Evolutionary conservation across 2,888 invertebrate species (phyloP), one percentile per base, ranked within the genome.

Genomic region (Drosophila colorata): DNA sequence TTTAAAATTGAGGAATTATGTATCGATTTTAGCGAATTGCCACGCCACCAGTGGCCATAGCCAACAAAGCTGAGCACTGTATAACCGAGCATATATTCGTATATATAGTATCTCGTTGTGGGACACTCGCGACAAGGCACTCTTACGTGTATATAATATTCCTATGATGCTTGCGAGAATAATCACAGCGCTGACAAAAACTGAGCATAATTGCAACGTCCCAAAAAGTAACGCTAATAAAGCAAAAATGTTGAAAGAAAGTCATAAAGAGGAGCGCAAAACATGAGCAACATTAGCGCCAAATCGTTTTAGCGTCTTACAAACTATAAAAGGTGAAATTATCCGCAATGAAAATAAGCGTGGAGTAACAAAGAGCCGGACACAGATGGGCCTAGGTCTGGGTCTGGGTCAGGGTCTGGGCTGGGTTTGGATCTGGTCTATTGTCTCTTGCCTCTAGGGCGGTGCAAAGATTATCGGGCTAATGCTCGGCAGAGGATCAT

Each of bases 251-350:
- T 59, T 67, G 61, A 81, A 87, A 79, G 78, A 84, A 87, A 87
- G 80, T 67, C 76, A 71, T 73, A 69, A 74, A 81, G 76, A 69
- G 31, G 58, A 56, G 71, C 61, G 43, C 16, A 63, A 60, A 80
- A 71, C 73, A 76, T 82, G 69, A 66, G 57, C 69, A 82, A 87
- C 83, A 81, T 84, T 81, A 87, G 63, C 61, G 74, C 69, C 52
- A 75, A 81, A 87, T 79, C 82, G 83, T 78, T 71, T 83, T 69
- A 69, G 59, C 79, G 65, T 79, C 78, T 72, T 76, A 67, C 60
- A 53, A 52, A 65, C 57, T 64, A 72, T 77, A 70, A 86, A 83
- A 81, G 87, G 87, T 80, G 87, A 84, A 84, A 84, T 84, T 87
- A 75, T 77, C 59, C 67, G 56, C 81, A 63, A 74, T 80, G 74